These are phyloP conservation scores for Luehdorfia chinensis DNA, from an alignment of 1,140 invertebrate genomes.

Conservation along the genomic window DNA sequence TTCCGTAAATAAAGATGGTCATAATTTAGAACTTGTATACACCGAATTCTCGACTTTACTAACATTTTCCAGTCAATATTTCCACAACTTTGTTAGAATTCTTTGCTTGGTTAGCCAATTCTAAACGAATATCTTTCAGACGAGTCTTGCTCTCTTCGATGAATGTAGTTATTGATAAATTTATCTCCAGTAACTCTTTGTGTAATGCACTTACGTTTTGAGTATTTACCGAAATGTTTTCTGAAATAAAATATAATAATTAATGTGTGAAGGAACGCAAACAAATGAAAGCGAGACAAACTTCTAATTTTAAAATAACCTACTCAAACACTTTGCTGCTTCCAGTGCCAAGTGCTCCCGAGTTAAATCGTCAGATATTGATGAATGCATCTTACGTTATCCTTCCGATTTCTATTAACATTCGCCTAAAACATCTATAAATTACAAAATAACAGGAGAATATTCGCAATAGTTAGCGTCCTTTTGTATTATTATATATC, in stretches of 20 bases:
- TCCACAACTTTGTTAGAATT: conserved; percentile 60
- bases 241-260: conserved; percentile 44
- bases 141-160: conserved; percentile 68
- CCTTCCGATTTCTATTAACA: conserved; percentile 24
- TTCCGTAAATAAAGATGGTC: no score
- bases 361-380: conserved; percentile 52
- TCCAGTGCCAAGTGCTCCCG: conserved; percentile 58
- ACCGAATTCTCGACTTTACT: no score
- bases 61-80: conserved; percentile 57
- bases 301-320: conserved; percentile 67
- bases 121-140: conserved; percentile 44
- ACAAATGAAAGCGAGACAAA: conserved; percentile 46
- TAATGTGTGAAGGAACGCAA: conserved; percentile 22
- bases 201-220: conserved; percentile 44
- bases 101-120: conserved; percentile 51
- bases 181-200: conserved; percentile 60
- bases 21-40: no score
- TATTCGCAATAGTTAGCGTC: conserved; percentile 20
- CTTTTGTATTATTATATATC: conserved; percentile 16
- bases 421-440: conserved; percentile 27
- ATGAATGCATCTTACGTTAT: conserved; percentile 65
- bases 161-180: conserved; percentile 62
- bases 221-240: conserved; percentile 47
- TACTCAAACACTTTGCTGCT: conserved; percentile 57
- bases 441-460: conserved; percentile 5